Percentiles rank a stretch among this genome's conserved stretches.
Evolutionary conservation across 2,797 vertebrate genomes (phyloP).

Genomic region (Amphiprion clarkii): DNA sequence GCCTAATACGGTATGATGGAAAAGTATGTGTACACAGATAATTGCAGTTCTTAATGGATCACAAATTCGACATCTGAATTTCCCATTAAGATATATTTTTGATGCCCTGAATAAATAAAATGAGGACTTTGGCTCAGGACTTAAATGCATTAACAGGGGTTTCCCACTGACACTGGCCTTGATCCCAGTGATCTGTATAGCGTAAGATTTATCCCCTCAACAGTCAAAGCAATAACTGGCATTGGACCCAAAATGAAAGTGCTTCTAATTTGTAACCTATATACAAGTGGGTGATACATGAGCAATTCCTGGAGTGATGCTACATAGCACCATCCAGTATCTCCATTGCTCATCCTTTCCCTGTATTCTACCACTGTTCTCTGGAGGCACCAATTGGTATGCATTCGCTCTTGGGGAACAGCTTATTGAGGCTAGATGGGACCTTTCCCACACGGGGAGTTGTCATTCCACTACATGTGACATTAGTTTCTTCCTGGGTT

Average conservation of each 20-base stretch:
- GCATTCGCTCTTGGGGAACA: conserved; percentile 54
- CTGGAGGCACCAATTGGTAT: conserved; percentile 58
- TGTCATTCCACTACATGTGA: conserved; percentile 65
- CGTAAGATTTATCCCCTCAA: conserved; percentile 18
- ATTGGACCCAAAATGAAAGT: neutral
- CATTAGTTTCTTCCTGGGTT: conserved; percentile 67
- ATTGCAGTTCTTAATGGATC: conserved; percentile 13
- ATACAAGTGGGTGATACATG: conserved; percentile 17
- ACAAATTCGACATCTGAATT: conserved; percentile 20
- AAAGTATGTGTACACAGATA: conserved; percentile 28
- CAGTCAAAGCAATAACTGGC: conserved; percentile 49
- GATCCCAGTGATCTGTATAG: conserved; percentile 15
- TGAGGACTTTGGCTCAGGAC: conserved; percentile 14
- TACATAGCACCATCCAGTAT: conserved; percentile 24
- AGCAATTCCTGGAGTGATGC: conserved; percentile 26
- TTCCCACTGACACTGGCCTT: neutral
- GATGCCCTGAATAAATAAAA: conserved; percentile 12
- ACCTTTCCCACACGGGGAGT: conserved; percentile 60
- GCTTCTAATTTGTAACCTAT: conserved; percentile 31
- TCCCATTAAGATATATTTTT: conserved; percentile 12
- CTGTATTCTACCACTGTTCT: conserved; percentile 24
- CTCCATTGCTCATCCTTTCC: conserved; percentile 25
- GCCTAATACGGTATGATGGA: conserved; percentile 40
- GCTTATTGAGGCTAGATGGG: conserved; percentile 47
- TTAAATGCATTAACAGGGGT: conserved; percentile 4